phyloP scores from a whole-genome alignment of 2,113 vertebrate species.

The Bambusicola thoracicus region DNA sequence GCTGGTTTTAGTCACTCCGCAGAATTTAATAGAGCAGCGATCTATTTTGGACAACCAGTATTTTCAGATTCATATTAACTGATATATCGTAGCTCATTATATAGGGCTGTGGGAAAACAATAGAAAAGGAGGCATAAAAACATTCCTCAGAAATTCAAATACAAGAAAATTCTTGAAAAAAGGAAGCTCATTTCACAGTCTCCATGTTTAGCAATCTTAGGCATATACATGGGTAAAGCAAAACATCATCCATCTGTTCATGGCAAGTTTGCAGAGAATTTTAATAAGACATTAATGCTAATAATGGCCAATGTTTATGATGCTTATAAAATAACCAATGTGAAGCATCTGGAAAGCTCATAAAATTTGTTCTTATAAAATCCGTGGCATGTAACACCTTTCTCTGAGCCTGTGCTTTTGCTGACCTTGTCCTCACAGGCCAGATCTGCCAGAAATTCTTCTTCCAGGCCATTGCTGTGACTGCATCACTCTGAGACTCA shows the following conservation, averaged over 20 bases:
- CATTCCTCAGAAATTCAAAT: neutral
- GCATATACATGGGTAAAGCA: neutral
- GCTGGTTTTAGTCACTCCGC: neutral
- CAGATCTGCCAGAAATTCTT: neutral
- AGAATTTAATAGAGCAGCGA: neutral
- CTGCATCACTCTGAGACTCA: neutral
- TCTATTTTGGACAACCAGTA: neutral
- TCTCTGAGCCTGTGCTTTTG: neutral
- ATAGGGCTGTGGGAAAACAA: neutral
- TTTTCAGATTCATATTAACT: constrained; percentile 25
- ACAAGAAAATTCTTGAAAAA: neutral
- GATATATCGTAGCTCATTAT: neutral
- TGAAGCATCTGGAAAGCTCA: neutral
- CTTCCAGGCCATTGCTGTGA: neutral
- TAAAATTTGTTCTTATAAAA: constrained; percentile 20
- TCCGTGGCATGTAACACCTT: neutral
- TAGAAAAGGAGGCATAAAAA: neutral
- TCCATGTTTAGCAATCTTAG: neutral
- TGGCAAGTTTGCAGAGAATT: constrained; percentile 13
- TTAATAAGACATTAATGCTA: constrained; percentile 41
- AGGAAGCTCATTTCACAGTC: constrained; percentile 23
- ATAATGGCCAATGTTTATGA: constrained; percentile 34
- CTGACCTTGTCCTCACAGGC: neutral
- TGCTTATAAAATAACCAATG: constrained; percentile 29
- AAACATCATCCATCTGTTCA: neutral